Evolutionary conservation across 2,888 invertebrate genomes (phyloP), one percentile per base, ranked within the genome.

Genomic region (Belgica antarctica): DNA sequence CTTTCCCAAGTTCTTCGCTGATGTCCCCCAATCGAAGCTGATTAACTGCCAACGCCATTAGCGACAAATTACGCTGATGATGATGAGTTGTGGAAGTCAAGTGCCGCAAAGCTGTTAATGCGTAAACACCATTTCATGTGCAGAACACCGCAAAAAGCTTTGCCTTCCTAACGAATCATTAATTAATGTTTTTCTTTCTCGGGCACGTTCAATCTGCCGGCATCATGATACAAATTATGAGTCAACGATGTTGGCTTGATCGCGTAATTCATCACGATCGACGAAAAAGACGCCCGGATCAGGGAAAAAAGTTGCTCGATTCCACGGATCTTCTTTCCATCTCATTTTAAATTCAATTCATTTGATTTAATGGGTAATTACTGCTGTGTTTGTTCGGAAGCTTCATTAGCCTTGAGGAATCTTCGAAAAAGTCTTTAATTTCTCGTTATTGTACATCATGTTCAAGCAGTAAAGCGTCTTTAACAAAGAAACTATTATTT

Each of bases 391-490:
- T 12, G 3, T 2, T 52, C n/a, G 52, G 52, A 19, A 52, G 52
- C 52, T 52, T 52, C 52, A 52, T 52, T 52, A 52, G 52, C 52
- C 52, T 52, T n/a, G 52, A 22, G 22, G 15, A 10, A n/a, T 41
- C 41, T 52, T 22, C 4, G 12, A 52, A 41, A 41, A 10, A 22
- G 52, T 52, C 22, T 22, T 17, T 7, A 52, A 52, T 22, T 3
- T 52, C 52, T 31, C 12, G 5, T 31, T 31, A 31, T 8, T 31
- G 12, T 31, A 12, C 5, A 31, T 31, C 34, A 31, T 31, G 34
- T 31, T 31, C 7, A 31, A 31, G 34, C 34, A 31, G 34, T 31
- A 8, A 31, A n/a, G n/a, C n/a, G n/a, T n/a, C n/a, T n/a, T n/a
- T n/a, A 34, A 34, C 34, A 34, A 34, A 34, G n/a, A n/a, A 34